Percentiles rank a stretch among this genome's conserved stretches.
These are phyloP conservation scores for Heliconius congener DNA, from an alignment of 1,140 invertebrate species.

Conservation along the genomic window DNA sequence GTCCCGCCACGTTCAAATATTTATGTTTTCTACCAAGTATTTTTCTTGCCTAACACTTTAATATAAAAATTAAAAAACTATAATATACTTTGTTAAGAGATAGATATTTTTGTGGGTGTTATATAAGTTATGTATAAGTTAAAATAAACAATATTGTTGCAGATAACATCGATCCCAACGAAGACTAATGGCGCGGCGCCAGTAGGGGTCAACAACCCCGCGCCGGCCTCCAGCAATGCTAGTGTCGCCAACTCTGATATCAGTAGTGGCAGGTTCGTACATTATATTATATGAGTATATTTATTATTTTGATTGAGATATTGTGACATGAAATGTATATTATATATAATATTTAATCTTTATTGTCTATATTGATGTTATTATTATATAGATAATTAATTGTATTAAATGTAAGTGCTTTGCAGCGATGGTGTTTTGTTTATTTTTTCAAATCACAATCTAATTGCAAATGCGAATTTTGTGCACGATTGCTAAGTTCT, in stretches of 20 bases:
- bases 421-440: conserved; percentile 7
- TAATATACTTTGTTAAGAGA: not conserved
- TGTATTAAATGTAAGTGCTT: not conserved
- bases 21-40: no score
- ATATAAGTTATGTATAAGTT: not conserved
- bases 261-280: conserved; percentile 72
- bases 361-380: not conserved
- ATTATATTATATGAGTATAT: not conserved
- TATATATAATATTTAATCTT: not conserved
- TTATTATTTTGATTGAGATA: not conserved
- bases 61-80: no score
- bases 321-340: no score
- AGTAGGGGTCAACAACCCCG: conserved; percentile 65
- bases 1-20: no score
- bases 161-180: conserved; percentile 76
- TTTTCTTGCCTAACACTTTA: no score
- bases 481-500: not conserved
- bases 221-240: conserved; percentile 78
- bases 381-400: conserved; percentile 11
- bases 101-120: not conserved
- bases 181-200: conserved; percentile 58
- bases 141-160: conserved; percentile 35
- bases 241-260: conserved; percentile 79
- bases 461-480: not conserved
- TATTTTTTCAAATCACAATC: not conserved